Conservation (phyloP, 2,797 vertebrate species). For the Alosa sapidissima region DNA sequence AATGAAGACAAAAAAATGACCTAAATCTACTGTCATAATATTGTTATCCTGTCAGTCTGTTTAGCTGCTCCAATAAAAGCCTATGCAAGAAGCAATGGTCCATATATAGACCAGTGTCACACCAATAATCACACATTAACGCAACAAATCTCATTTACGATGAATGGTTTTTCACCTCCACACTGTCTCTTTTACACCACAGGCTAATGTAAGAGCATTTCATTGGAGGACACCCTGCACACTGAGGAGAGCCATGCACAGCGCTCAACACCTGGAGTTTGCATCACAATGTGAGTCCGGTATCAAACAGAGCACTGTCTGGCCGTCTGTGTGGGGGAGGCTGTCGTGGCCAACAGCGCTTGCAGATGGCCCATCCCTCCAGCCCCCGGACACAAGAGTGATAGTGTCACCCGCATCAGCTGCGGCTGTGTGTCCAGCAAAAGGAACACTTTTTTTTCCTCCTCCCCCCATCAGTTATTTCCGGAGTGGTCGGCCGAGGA, state of each 20-base stretch:
- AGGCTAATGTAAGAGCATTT: not conserved
- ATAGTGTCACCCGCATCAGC: conserved; percentile 77
- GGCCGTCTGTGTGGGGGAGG: conserved; percentile 53
- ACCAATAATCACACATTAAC: not conserved
- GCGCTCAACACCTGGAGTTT: conserved; percentile 33
- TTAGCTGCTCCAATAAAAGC: not conserved
- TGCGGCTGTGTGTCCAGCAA: conserved; percentile 68
- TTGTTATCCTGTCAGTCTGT: not conserved
- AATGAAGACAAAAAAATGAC: not conserved
- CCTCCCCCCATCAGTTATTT: conserved; percentile 61
- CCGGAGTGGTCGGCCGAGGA: conserved; percentile 68
- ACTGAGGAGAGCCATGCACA: not conserved
- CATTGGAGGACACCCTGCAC: not conserved
- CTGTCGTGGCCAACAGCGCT: conserved; percentile 64
- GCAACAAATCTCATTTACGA: not conserved
- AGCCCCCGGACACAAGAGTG: conserved; percentile 72
- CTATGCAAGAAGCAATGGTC: not conserved
- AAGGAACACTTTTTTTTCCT: conserved; percentile 62
- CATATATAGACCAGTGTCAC: not conserved
- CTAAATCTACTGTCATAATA: not conserved
- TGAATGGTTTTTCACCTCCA: not conserved
- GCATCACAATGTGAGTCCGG: conserved; percentile 51
- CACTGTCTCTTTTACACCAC: not conserved
- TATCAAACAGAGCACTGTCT: conserved; percentile 60
- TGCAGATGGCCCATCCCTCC: conserved; percentile 76